A percentile compares a stretch with the other conserved stretches of the same genome.
Conservation (phyloP, 2,888 invertebrate genomes). For the Anagyrus pseudococci region DNA sequence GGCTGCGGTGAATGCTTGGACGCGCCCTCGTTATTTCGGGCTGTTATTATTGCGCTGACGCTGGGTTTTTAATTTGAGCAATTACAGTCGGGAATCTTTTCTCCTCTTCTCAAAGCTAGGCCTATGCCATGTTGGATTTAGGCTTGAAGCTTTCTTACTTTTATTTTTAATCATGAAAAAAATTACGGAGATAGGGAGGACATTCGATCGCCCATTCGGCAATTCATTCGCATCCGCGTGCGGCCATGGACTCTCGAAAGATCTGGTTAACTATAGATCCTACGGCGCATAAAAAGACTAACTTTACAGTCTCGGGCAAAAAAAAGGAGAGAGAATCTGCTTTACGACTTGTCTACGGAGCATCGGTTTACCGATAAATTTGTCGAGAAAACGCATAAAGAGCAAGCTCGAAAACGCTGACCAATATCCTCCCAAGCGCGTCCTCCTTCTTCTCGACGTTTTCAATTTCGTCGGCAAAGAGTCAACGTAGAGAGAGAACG, state of each 20-base stretch:
- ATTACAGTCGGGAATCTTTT: neutral
- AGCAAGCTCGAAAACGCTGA: slow-evolving; percentile 30
- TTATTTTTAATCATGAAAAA: neutral
- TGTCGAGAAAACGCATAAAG: neutral
- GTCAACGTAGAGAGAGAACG: too few species aligned
- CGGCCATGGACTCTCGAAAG: too few species aligned
- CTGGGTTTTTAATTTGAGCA: neutral
- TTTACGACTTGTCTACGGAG: slow-evolving; percentile 17
- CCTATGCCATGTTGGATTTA: neutral
- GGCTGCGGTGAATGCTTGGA: neutral
- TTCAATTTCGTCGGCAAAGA: slow-evolving; percentile 32
- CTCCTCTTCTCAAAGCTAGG: neutral
- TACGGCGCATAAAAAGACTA: slow-evolving; percentile 11
- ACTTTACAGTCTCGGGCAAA: slow-evolving; percentile 13
- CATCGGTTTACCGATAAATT: slow-evolving; percentile 24
- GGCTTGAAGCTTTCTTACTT: neutral
- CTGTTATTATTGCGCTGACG: neutral
- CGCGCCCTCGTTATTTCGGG: slow-evolving; percentile 12
- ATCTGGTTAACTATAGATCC: too few species aligned
- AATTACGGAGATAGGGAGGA: neutral
- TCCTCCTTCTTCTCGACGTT: slow-evolving; percentile 27
- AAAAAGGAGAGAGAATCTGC: slow-evolving; percentile 18
- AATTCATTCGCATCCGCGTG: neutral
- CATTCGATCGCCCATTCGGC: neutral
- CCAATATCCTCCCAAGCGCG: slow-evolving; percentile 17